Evolutionary conservation across 2,113 vertebrate species (phyloP), one percentile per base, ranked within the genome.

Genomic region (Rutilus rutilus): DNA sequence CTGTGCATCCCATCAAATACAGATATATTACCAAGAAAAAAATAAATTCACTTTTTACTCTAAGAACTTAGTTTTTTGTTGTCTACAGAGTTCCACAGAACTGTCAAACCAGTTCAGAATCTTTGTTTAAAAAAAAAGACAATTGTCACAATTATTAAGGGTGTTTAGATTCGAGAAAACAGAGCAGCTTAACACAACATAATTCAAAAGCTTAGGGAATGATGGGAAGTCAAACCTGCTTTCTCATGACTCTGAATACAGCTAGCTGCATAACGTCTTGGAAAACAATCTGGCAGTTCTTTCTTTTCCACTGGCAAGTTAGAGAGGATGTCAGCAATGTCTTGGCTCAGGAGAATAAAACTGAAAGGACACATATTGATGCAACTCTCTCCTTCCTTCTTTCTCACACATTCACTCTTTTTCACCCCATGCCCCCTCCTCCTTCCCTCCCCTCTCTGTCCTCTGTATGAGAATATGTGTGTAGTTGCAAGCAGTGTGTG

Each of bases 201-300:
- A 84, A 87, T 87, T 87, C 82, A 78, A 84, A 78, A 60, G 82
- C 60, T 19, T 23, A 52, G 17, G 33, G 75, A 87, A 71, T 25
- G 74, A 84, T 33, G 33, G 74, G 42, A 17, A 71, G 50, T 82
- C 78, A 75, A 45, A 45, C 36, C 47, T 47, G 67, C 79, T 74
- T 52, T 86, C 54, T 62, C 78, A 50, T 81, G 30, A 36, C 85
- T 82, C 65, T 50, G 27, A 75, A 36, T 73, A 14, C 60, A 47
- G n/a, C 75, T 45, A 73, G 15, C 71, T 82, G 67, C 54, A 47
- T 27, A 73, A 59, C 21, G 3, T 36, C 64, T 80, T 17, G 39
- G 25, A 45, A 60, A 86, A 82, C 59, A 86, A 50, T 19, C 25
- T 71, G 69, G 54, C 78, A 64, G 85, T 62, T 86, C 54, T 86